Evolutionary conservation across 2,888 invertebrate species (phyloP).

Genomic region (Sepioteuthis lessoniana): DNA sequence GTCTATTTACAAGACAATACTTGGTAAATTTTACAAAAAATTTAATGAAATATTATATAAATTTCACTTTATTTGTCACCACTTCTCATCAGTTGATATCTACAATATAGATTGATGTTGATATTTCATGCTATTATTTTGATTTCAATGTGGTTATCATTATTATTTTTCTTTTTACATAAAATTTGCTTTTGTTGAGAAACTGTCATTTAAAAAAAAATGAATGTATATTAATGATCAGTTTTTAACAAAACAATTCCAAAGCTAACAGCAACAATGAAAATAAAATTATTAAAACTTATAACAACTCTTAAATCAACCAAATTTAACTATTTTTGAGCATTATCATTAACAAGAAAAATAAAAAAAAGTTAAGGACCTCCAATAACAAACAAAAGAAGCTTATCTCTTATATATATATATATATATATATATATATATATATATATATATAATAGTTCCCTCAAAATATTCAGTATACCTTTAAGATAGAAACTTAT

Average conservation of each 20-base stretch:
- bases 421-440: conserved; percentile 33
- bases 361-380: too few species aligned
- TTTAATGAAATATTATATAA: background rate
- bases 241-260: background rate
- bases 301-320: background rate
- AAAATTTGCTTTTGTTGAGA: background rate
- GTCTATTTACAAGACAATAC: too few species aligned
- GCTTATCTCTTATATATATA: background rate
- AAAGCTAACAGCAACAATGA: background rate
- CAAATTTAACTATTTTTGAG: background rate
- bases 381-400: background rate
- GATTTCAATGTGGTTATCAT: background rate
- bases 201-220: background rate
- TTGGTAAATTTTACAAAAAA: too few species aligned
- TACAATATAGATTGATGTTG: background rate
- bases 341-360: background rate
- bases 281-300: background rate
- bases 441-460: background rate
- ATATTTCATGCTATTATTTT: background rate
- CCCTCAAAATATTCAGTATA: too few species aligned
- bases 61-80: conserved; percentile 33
- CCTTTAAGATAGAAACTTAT: too few species aligned
- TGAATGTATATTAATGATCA: background rate
- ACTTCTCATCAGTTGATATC: background rate
- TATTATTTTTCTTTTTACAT: background rate